Evolutionary conservation across 2,797 vertebrate genomes (phyloP), one percentile per base, ranked within the genome.

Genomic region (Prionace glauca): DNA sequence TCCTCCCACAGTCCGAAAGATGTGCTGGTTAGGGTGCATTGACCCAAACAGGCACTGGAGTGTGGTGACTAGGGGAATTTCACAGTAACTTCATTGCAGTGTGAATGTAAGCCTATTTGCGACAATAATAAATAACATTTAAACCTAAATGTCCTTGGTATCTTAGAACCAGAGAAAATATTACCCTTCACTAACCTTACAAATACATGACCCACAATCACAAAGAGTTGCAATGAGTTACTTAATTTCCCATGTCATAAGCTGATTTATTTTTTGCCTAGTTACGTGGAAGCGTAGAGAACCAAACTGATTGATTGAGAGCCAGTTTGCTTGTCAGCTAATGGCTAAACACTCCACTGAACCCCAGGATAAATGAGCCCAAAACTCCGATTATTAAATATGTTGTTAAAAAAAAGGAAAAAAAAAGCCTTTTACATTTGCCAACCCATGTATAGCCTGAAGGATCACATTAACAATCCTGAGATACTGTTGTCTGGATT

Each of bases 301-400:
- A 95, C n/a, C 16, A 2, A 24, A 41, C 41, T 45, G 41, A 84
- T 24, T 72, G 69, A 77, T 74, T 56, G 45, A 94, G 92, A 94
- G 56, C 45, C 41, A 45, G 56, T n/a, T 94, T 32, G 41, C 71
- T 26, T 12, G 5, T 18, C 50, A 3, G 71, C 45, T 32, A 77
- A 74, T 8, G 45, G 45, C 93, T 2, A 56, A 77, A 29, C 45
- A 32, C 93, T 56, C 2, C 50, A 77, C 36, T 24, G 9, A 72
- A 41, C 26, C 36, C 1, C 65, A 11, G 62, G 20, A 36, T 24
- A 94, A 94, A 74, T 77, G 41, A 74, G 93, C 93, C 60, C 45
- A 60, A 77, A 92, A 60, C 71, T 41, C 71, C 77, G 93, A 95
- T 95, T 95, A 77, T 77, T 95, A 95, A 95, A 95, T 74, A 56